Conservation (phyloP, 2,797 vertebrate genomes). For the Xerus rutilus region DNA sequence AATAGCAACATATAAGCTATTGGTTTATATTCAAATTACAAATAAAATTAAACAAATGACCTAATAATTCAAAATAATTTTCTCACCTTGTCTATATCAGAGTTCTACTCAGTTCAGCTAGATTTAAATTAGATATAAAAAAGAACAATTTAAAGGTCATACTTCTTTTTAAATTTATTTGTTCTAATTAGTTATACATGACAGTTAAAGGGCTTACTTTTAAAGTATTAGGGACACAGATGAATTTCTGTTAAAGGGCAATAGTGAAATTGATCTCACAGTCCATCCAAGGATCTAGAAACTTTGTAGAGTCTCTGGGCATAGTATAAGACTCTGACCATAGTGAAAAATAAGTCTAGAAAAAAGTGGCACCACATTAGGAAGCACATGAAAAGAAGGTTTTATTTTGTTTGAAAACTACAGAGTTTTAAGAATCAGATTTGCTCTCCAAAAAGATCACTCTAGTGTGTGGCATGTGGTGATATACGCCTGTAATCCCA, state of each 20-base stretch:
- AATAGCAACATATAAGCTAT: not conserved
- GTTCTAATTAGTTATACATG: too few relatives aligned
- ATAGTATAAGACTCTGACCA: accelerated
- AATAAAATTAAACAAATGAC: not conserved
- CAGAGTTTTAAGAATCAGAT: not conserved
- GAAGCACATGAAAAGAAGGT: not conserved
- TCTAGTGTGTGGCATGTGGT: too few relatives aligned
- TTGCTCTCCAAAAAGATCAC: not conserved
- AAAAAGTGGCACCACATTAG: not conserved
- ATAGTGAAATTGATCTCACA: not conserved
- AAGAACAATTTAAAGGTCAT: not conserved
- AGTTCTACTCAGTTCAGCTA: not conserved
- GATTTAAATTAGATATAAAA: not conserved
- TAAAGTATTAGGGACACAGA: not conserved
- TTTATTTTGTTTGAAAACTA: not conserved
- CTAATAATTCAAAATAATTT: not conserved
- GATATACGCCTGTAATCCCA: too few relatives aligned
- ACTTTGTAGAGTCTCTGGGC: accelerated
- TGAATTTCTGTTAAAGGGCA: not conserved
- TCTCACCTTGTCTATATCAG: not conserved
- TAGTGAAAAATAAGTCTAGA: not conserved
- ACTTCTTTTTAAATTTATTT: too few relatives aligned
- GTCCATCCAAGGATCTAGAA: not conserved
- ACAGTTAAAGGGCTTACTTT: not conserved
- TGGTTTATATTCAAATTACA: not conserved